Evolutionary conservation across 2,113 vertebrate species (phyloP), one percentile per base, ranked within the genome.

Genomic region (Alexandromys fortis): DNA sequence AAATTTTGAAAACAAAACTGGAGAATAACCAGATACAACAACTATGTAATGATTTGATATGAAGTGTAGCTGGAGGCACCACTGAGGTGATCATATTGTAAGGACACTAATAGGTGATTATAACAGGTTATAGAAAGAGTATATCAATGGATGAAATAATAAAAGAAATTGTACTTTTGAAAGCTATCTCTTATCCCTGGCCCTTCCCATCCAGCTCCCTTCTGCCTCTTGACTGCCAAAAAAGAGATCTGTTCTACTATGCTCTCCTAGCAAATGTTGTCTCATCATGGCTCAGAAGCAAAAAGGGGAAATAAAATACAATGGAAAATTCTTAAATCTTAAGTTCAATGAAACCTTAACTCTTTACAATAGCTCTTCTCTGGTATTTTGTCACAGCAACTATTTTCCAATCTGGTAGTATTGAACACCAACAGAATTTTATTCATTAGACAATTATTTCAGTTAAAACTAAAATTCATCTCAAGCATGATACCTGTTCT

Each of bases 401-500:
- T 89, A 91, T 42, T 75, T 94, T 89, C 8, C 88, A 92, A 95
- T 5, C 65, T 83, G 47, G 87, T 8, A 92, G 3, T 78, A 76
- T n/a, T 72, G 58, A 91, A 67, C 22, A 86, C 82, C 65, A 91
- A 61, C 22, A 86, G 42, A 65, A 94, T 73, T 88, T 95, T 91
- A 91, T 16, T 93, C 19, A 76, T 90, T 89, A 94, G 73, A 81
- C 45, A 93, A 79, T n/a, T 90, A 96, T 89, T 45, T 90, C 89
- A 90, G 67, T 86, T 86, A 82, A 85, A 61, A 47, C 68, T 81
- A 86, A 96, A 87, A 73, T 92, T 89, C 35, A 96, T 95, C 49
- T 89, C 6, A n/a, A 52, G 5, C 47, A 75, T 86, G 85, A 76
- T 95, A 99, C 99, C 99, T 99, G 99, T 22, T 99, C 99, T 97